Conservation (phyloP, 2,797 vertebrate species). For the Percopsis omiscomaycus region DNA sequence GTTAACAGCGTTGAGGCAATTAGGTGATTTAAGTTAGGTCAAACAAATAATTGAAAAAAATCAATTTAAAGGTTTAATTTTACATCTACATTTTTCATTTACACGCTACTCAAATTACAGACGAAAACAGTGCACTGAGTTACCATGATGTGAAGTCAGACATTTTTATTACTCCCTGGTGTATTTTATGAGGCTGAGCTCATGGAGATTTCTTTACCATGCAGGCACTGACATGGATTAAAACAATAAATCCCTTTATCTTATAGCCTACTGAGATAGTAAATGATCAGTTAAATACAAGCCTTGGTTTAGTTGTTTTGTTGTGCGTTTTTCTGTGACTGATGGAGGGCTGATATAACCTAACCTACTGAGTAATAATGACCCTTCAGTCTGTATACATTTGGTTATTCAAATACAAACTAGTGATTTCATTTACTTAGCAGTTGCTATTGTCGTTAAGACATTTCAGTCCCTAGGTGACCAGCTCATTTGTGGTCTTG, state of each 20-base stretch:
- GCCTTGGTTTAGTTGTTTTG: neutral
- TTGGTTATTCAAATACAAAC: no score
- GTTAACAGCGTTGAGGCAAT: no score
- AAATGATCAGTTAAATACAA: neutral
- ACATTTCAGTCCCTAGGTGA: no score
- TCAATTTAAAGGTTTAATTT: neutral
- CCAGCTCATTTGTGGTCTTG: no score
- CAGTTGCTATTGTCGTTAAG: no score
- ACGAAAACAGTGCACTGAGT: slow-evolving; percentile 46
- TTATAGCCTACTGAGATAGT: neutral
- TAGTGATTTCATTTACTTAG: no score
- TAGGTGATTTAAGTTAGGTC: neutral
- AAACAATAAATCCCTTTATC: slow-evolving; percentile 6
- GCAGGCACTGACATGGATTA: slow-evolving; percentile 11
- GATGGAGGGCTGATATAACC: no score
- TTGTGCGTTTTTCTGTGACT: neutral
- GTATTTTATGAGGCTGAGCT: slow-evolving; percentile 59
- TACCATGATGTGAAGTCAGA: slow-evolving; percentile 35
- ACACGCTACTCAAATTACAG: slow-evolving; percentile 20
- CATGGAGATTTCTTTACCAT: slow-evolving; percentile 58
- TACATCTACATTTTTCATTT: slow-evolving; percentile 14
- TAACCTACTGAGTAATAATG: no score
- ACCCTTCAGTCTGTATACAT: no score
- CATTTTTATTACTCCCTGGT: slow-evolving; percentile 49
- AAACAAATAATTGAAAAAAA: slow-evolving; percentile 2